A percentile compares a stretch with the other conserved stretches of the same genome.
These are phyloP conservation scores for Corythoichthys haematopterus DNA, from an alignment of 2,113 vertebrate genomes.

Conservation along the genomic window DNA sequence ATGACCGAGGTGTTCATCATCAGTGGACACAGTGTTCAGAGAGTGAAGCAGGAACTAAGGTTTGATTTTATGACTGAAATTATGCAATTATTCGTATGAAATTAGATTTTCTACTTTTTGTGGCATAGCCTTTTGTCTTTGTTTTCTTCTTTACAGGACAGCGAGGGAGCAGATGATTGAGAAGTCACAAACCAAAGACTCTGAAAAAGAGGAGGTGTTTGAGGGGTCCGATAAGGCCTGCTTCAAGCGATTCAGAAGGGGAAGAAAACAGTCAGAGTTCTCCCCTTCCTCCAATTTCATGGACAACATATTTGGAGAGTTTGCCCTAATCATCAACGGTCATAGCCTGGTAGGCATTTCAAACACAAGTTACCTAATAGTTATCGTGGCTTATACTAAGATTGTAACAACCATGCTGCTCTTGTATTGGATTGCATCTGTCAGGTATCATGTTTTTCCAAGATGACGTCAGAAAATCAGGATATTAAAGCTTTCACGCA, in stretches of 20 bases:
- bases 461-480: too few relatives aligned
- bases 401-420: too few relatives aligned
- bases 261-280: slow-evolving; percentile 26
- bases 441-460: too few relatives aligned
- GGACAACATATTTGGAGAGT: slow-evolving; percentile 85
- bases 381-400: too few relatives aligned
- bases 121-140: not conserved
- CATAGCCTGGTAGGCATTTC: slow-evolving; percentile 86
- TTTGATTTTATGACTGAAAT: slow-evolving; percentile 51
- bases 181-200: slow-evolving; percentile 50
- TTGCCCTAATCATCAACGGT: slow-evolving; percentile 85
- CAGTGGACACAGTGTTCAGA: slow-evolving; percentile 84
- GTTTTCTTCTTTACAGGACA: slow-evolving; percentile 66
- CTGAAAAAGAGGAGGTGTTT: slow-evolving; percentile 67
- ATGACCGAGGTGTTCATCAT: slow-evolving; percentile 88
- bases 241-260: slow-evolving; percentile 32
- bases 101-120: not conserved
- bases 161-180: slow-evolving; percentile 85
- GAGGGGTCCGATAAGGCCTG: slow-evolving; percentile 69
- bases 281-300: slow-evolving; percentile 71
- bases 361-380: too few relatives aligned
- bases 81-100: not conserved
- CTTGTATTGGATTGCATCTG: too few relatives aligned
- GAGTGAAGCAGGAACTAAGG: slow-evolving; percentile 89
- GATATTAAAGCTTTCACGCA: too few relatives aligned